Base-by-base conservation (phyloP, 2,888 invertebrate genomes). In the Melipona beecheii region DNA sequence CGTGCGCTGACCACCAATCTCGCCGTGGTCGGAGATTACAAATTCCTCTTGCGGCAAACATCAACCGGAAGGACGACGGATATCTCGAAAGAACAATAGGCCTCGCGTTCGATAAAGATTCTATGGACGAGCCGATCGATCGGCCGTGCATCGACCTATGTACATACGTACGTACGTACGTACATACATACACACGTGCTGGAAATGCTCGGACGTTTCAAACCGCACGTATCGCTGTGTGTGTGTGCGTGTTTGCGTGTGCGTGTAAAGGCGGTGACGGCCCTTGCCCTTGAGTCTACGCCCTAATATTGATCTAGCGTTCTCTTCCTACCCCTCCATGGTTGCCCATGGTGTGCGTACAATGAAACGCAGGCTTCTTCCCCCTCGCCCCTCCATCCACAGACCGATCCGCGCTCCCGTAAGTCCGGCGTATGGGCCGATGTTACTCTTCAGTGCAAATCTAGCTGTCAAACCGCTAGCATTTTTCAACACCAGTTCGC, bases 241-340 rank as follows among this genome's bases (percentile, higher is more conserved):
- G 56, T 43, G 17, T 24, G n/a, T 0, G 15, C 15, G 50, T 15
- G 36, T 19, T 6, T 65, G 15, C 19, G n/a, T 1, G 15, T n/a
- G 50, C 9, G 36, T 19, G 9, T 65, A 71, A 50, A 82, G 86
- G 78, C 87, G 85, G 76, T 72, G 81, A 81, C 90, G 91, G 90
- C 91, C 92, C 90, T 92, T 92, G 92, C 91, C 93, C 92, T 92
- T 91, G 91, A 91, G 92, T 92, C 92, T 91, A 91, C 92, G 91
- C 92, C 92, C 93, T 91, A 93, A 93, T 93, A 93, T 93, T 92
- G 93, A 93, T 93, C 93, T 88, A 87, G 86, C 89, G 87, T 89
- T 86, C 91, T 86, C 91, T 90, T 88, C 87, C 86, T 88, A 86
- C 90, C 90, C 91, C 92, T 86, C 91, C 88, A 86, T 73, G 72